These are phyloP conservation scores for Planiliza haematocheilus DNA, from an alignment of 2,113 vertebrate species.

Conservation along the genomic window DNA sequence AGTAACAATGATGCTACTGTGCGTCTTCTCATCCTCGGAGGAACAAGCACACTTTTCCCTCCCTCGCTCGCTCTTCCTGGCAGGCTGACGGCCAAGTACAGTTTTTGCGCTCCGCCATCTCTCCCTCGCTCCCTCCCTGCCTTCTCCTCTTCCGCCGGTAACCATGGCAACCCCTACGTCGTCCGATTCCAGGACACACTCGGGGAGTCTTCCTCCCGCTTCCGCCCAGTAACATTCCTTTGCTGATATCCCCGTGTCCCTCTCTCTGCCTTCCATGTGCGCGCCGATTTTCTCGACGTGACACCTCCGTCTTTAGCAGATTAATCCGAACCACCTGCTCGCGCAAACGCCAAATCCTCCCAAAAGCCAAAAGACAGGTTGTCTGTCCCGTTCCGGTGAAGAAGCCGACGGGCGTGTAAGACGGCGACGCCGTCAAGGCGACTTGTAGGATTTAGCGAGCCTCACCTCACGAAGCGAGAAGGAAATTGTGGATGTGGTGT, in stretches of 20 bases:
- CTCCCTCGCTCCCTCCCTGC: slow-evolving; percentile 41
- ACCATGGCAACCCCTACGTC: slow-evolving; percentile 75
- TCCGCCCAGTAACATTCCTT: slow-evolving; percentile 69
- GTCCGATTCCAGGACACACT: slow-evolving; percentile 76
- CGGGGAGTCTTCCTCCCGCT: slow-evolving; percentile 59
- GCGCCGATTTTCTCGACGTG: slow-evolving; percentile 17
- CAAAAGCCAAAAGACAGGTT: slow-evolving; percentile 53
- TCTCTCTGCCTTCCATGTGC: slow-evolving; percentile 26
- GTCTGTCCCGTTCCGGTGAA: slow-evolving; percentile 36
- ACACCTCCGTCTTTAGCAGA: slow-evolving; percentile 36
- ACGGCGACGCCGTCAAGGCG: slow-evolving; percentile 28
- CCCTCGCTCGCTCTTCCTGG: slow-evolving; percentile 26
- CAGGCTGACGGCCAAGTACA: slow-evolving; percentile 48
- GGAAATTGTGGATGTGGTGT: slow-evolving; percentile 31
- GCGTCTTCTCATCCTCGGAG: slow-evolving; percentile 7
- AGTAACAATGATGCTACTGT: not conserved
- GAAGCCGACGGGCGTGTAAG: slow-evolving; percentile 31
- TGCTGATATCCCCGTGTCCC: slow-evolving; percentile 28
- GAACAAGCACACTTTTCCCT: slow-evolving; percentile 25
- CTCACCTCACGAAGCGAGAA: slow-evolving; percentile 34
- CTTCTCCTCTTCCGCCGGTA: slow-evolving; percentile 57
- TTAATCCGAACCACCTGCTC: slow-evolving; percentile 63
- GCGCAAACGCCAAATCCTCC: slow-evolving; percentile 51
- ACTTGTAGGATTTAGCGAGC: slow-evolving; percentile 60
- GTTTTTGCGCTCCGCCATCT: slow-evolving; percentile 57